Conservation (phyloP, 2,113 vertebrate genomes). For the Carassius carassius region DNA sequence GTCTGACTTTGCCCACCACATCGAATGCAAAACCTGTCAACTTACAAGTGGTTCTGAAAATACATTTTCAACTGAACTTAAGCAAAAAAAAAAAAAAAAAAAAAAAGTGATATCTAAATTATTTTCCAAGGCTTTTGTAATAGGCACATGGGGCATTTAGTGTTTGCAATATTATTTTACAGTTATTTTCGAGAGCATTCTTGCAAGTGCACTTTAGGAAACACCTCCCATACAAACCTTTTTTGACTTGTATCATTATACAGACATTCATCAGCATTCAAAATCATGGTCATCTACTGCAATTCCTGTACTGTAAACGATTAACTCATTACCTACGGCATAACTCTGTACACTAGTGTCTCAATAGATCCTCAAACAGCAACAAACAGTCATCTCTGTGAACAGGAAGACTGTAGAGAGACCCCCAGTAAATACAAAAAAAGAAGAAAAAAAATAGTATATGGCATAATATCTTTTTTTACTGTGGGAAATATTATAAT, state of each 20-base stretch:
- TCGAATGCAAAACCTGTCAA: conserved; percentile 1
- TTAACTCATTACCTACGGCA: conserved; percentile 53
- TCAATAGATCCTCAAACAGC: conserved; percentile 49
- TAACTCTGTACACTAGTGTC: conserved; percentile 74
- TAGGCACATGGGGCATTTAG: neutral
- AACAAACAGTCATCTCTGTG: conserved; percentile 55
- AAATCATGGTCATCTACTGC: conserved; percentile 33
- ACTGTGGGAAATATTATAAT: neutral
- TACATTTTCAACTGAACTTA: neutral
- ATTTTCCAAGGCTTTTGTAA: neutral
- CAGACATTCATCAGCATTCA: conserved; percentile 54
- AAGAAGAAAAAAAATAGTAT: neutral
- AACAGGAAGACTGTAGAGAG: conserved; percentile 66
- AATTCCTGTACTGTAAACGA: conserved; percentile 66
- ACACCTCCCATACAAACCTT: conserved; percentile 53
- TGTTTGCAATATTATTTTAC: conserved; percentile 11
- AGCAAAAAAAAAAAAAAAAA: neutral
- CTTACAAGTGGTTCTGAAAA: conserved; percentile 8
- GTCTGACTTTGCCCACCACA: neutral
- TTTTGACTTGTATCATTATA: conserved; percentile 47
- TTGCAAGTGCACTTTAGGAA: conserved; percentile 27
- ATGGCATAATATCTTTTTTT: conserved; percentile 28
- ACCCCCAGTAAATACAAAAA: conserved; percentile 42
- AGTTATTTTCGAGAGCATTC: neutral
- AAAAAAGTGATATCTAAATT: neutral